These are phyloP conservation scores for Diarsia dahlii DNA, from an alignment of 2,888 invertebrate species.

Conservation along the genomic window DNA sequence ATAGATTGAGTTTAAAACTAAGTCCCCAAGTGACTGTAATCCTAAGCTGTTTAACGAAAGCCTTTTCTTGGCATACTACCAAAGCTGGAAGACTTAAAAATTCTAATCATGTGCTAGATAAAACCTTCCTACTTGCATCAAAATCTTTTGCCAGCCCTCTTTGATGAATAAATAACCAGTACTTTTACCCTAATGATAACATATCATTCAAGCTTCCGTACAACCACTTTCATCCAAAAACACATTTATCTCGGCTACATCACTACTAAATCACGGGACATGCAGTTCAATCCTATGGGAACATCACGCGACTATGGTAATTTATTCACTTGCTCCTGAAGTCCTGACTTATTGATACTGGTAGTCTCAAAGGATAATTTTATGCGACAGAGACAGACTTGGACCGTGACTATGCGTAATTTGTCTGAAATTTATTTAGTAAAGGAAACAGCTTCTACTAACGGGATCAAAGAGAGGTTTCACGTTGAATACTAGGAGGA, in stretches of 20 bases:
- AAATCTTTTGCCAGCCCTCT: background rate
- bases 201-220: constrained; percentile 25
- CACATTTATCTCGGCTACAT: constrained; percentile 54
- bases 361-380: constrained; percentile 46
- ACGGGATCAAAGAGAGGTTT: constrained; percentile 21
- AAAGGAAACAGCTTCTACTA: constrained; percentile 1
- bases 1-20: constrained; percentile 33
- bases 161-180: constrained; percentile 46
- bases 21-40: constrained; percentile 34
- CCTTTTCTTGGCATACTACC: constrained; percentile 43
- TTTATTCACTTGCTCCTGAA: constrained; percentile 55
- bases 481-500: background rate
- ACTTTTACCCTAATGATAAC: constrained; percentile 33
- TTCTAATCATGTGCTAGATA: constrained; percentile 25
- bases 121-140: background rate
- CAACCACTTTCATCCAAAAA: constrained; percentile 28
- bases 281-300: constrained; percentile 49
- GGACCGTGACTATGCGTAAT: constrained; percentile 31
- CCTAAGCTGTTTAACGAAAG: constrained; percentile 28
- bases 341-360: constrained; percentile 57
- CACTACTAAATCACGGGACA: constrained; percentile 57
- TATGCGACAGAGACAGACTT: constrained; percentile 49
- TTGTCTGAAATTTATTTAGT: constrained; percentile 16
- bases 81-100: constrained; percentile 28
- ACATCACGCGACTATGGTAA: constrained; percentile 43